Evolutionary conservation across 1,140 invertebrate genomes (phyloP), one percentile per base, ranked within the genome.

Genomic region (Drosophila sulfurigaster): DNA sequence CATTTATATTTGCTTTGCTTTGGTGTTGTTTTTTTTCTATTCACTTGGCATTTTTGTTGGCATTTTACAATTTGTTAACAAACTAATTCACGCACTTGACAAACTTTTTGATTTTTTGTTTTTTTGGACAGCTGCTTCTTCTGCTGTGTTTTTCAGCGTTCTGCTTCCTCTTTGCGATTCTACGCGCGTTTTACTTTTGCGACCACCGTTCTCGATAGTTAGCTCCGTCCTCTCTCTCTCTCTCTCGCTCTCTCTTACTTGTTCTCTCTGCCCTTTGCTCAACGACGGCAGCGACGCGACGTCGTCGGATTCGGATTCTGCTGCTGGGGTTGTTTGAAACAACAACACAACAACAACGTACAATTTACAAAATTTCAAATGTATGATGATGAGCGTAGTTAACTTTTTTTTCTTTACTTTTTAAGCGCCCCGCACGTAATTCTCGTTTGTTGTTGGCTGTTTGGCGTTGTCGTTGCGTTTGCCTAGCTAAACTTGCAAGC

Each of bases 401-500:
- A 25, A 25, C 20, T 25, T 25, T 25, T 20, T 20, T 25, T 25
- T 25, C 20, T 25, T 25, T 25, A 25, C 20, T 25, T 25, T 35
- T 38, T 10, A 38, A 64, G 73, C 73, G 73, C 72, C 74, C 59
- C 64, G 75, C 75, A 77, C 75, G 78, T 79, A 74, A 59, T 79
- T 78, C 63, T 58, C 65, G 70, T 74, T 80, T 74, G 78, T 78
- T 78, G 72, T 76, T 76, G 74, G 45, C 74, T 79, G 71, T 64
- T 79, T 79, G 78, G 71, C 75, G 69, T 79, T 79, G 79, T 81
- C 74, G 69, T 54, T 78, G 78, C 78, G 79, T 82, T 81, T 85
- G 81, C 66, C 75, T 76, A 86, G 58, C 75, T 73, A 78, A 88
- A 87, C 81, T 79, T 86, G 81, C 81, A 88, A 82, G 85, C 81